Evolutionary conservation across 2,797 vertebrate species (phyloP).

Genomic region (Cetoscarus ocellatus): DNA sequence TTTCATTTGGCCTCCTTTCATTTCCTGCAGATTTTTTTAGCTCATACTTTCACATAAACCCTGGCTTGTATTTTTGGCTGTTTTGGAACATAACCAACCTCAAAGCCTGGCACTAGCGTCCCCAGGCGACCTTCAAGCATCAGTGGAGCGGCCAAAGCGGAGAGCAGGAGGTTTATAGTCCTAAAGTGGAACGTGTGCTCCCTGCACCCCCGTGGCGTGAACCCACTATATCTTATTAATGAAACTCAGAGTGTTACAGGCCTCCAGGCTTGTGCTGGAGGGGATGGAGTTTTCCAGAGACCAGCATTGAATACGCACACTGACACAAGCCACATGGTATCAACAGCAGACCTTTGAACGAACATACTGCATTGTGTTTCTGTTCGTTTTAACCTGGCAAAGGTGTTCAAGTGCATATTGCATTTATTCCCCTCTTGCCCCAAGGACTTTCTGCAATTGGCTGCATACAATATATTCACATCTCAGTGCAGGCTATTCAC

Average conservation of each 20-base stretch:
- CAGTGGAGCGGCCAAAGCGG: constrained; percentile 37
- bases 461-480: constrained; percentile 37
- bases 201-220: constrained; percentile 60
- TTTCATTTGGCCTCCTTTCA: constrained; percentile 5
- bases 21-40: background rate
- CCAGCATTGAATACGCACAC: constrained; percentile 32
- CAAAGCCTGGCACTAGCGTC: constrained; percentile 51
- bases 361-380: constrained; percentile 31
- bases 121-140: constrained; percentile 59
- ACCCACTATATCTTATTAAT: constrained; percentile 76
- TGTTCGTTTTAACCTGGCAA: constrained; percentile 50
- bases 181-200: constrained; percentile 65
- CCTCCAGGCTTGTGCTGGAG: constrained; percentile 60
- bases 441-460: constrained; percentile 45
- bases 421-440: constrained; percentile 44
- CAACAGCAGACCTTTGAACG: constrained; percentile 54
- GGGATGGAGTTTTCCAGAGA: constrained; percentile 56
- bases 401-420: constrained; percentile 37
- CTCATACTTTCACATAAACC: background rate
- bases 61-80: background rate
- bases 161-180: constrained; percentile 67
- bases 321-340: constrained; percentile 37
- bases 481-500: constrained; percentile 6
- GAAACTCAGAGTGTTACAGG: constrained; percentile 54
- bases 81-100: constrained; percentile 25